phyloP scores from a whole-genome alignment of 53 echinoderm and acorn worm species.

The Holothuria scabra region DNA sequence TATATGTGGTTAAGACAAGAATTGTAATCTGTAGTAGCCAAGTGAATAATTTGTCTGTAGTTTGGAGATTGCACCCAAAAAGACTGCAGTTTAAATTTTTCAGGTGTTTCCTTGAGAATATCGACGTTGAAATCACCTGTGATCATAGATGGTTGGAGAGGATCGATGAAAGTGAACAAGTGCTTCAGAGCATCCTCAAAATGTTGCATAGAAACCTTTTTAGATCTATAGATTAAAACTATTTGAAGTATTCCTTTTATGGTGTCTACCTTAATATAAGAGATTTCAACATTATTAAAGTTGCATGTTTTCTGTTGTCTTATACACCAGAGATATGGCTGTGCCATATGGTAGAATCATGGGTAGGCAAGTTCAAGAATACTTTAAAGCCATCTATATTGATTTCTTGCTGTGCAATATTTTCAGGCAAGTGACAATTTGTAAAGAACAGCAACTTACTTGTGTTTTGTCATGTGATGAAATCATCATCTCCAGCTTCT shows the following conservation, averaged over 20 bases:
- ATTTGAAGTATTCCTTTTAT: neutral
- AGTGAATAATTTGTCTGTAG: conserved; percentile 14
- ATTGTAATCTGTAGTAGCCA: conserved; percentile 8
- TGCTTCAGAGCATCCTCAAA: conserved; percentile 11
- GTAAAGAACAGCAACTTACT: neutral
- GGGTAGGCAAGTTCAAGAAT: neutral
- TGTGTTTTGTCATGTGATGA: neutral
- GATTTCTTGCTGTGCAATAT: too few species aligned
- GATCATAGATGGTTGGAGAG: conserved; percentile 5
- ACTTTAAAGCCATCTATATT: conserved; percentile 3
- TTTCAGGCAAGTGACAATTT: too few species aligned
- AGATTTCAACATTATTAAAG: conserved; percentile 20
- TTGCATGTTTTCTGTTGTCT: neutral
- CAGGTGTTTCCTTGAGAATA: neutral
- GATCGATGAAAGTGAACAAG: neutral
- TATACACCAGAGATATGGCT: conserved; percentile 7
- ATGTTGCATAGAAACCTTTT: neutral
- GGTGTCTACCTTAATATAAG: neutral
- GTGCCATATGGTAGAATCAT: conserved; percentile 6
- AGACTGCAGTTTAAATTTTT: too few species aligned
- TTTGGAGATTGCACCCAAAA: too few species aligned
- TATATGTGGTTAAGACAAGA: conserved; percentile 45
- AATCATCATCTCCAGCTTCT: conserved; percentile 12
- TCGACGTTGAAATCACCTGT: too few species aligned
- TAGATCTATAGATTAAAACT: conserved; percentile 20